These are phyloP conservation scores for Bos javanicus DNA, from an alignment of 2,113 vertebrate species.

Conservation along the genomic window DNA sequence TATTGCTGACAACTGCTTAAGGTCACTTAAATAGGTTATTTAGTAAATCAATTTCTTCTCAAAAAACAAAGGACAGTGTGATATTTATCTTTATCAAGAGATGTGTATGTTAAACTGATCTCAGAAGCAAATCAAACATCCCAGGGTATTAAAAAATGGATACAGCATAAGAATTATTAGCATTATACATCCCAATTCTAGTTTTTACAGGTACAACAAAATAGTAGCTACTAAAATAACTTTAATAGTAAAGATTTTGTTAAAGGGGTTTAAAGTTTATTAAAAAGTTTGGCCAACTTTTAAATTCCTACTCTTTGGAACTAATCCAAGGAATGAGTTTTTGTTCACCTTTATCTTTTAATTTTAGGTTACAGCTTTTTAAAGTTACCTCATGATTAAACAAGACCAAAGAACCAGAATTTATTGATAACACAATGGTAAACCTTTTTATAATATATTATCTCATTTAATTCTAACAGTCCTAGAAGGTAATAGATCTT, in stretches of 20 bases:
- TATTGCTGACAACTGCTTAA: neutral
- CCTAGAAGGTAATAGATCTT: neutral
- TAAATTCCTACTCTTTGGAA: neutral
- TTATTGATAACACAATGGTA: neutral
- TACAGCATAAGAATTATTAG: conserved; percentile 57
- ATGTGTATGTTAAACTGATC: conserved; percentile 69
- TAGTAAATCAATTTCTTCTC: conserved; percentile 46
- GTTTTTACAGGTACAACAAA: conserved; percentile 40
- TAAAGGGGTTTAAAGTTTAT: neutral
- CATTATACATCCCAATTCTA: conserved; percentile 50
- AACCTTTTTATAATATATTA: neutral
- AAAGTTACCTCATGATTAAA: neutral
- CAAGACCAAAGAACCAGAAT: neutral
- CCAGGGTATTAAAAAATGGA: conserved; percentile 51
- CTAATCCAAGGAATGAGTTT: neutral
- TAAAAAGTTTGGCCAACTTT: neutral
- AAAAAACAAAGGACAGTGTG: conserved; percentile 26
- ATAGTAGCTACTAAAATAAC: neutral
- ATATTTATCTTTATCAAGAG: conserved; percentile 49
- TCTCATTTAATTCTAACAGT: neutral
- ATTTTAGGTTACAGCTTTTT: neutral
- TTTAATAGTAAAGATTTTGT: neutral
- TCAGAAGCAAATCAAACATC: conserved; percentile 73
- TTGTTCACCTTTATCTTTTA: conserved; percentile 10
- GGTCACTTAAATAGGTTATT: conserved; percentile 37